Conservation (phyloP, 2,113 vertebrate genomes). For the Collichthys lucidus region DNA sequence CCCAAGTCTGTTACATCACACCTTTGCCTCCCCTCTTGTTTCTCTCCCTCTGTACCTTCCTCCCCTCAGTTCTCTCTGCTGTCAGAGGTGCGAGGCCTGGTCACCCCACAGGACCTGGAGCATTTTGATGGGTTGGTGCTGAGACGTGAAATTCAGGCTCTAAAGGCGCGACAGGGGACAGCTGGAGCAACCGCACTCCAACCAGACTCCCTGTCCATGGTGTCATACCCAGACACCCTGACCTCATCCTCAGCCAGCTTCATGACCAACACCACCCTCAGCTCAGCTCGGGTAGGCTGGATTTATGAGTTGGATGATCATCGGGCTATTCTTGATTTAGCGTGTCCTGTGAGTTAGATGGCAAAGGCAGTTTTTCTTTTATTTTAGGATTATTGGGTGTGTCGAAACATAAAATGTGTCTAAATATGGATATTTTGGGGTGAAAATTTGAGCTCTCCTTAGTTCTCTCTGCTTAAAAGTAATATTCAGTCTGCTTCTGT, state of each 20-base stretch:
- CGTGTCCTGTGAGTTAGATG: background rate
- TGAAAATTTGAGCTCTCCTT: background rate
- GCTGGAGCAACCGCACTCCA: constrained; percentile 69
- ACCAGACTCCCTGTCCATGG: constrained; percentile 88
- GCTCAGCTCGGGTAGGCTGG: constrained; percentile 92
- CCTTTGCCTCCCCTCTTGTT: background rate
- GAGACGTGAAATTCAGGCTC: constrained; percentile 93
- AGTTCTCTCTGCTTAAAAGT: background rate
- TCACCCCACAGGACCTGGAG: constrained; percentile 93
- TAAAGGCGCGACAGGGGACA: constrained; percentile 91
- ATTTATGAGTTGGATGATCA: background rate
- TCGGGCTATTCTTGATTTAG: background rate
- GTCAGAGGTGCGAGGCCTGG: constrained; percentile 91
- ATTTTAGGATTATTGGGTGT: background rate
- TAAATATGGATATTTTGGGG: background rate
- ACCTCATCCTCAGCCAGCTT: constrained; percentile 93
- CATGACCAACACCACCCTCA: constrained; percentile 95
- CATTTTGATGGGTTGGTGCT: constrained; percentile 93
- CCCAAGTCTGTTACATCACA: background rate
- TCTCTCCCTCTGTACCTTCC: constrained; percentile 5
- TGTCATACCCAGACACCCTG: constrained; percentile 91
- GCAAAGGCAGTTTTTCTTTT: background rate
- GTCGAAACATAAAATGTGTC: background rate
- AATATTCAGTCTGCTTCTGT: background rate
- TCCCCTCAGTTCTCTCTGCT: constrained; percentile 91